phyloP scores from a whole-genome alignment of 2,113 vertebrate species.

The Misgurnus mizolepis region DNA sequence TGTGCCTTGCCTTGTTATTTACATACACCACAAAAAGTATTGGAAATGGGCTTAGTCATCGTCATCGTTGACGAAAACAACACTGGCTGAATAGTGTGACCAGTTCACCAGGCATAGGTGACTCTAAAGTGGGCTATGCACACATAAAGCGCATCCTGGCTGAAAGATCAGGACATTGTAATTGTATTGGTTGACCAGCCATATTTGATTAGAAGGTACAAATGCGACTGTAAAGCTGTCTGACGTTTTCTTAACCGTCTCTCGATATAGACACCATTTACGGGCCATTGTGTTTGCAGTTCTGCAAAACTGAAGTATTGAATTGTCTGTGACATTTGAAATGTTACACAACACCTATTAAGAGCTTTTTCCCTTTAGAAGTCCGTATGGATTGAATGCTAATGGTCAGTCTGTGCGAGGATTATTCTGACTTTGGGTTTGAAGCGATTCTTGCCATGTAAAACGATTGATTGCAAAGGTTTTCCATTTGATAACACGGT shows the following conservation, averaged over 20 bases:
- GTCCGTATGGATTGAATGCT: constrained; percentile 23
- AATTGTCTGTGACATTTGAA: constrained; percentile 33
- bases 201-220: constrained; percentile 52
- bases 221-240: constrained; percentile 22
- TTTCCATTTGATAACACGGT: neutral
- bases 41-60: no score
- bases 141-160: neutral
- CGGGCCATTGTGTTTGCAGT: constrained; percentile 8
- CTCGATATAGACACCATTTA: constrained; percentile 29
- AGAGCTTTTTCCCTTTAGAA: constrained; percentile 5
- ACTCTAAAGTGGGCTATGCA: neutral
- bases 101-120: neutral
- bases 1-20: no score
- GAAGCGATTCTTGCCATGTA: neutral
- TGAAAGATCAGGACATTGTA: constrained; percentile 25
- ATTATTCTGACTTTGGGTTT: neutral
- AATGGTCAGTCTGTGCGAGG: neutral
- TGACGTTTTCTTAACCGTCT: neutral
- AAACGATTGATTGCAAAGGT: neutral
- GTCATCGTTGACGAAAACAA: no score
- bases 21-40: no score
- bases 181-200: constrained; percentile 53
- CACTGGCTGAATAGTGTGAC: neutral
- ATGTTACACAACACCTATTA: constrained; percentile 23
- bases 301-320: constrained; percentile 7